Conservation (phyloP, 2,888 invertebrate genomes). For the Timandra comae region DNA sequence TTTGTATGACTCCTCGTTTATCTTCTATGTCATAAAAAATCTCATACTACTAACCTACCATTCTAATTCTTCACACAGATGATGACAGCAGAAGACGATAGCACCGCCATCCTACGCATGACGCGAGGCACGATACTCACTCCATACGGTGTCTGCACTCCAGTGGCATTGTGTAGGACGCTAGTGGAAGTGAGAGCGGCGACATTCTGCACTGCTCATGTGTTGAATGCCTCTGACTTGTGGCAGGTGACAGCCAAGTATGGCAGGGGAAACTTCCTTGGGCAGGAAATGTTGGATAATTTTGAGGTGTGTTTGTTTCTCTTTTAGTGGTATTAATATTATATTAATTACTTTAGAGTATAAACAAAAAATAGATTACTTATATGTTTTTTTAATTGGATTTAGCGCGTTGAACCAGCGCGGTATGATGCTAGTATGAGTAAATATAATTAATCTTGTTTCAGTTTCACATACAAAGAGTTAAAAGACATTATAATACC, state of each 20-base stretch:
- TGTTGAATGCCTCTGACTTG: slow-evolving; percentile 35
- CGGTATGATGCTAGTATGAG: too few species aligned
- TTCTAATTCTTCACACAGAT: slow-evolving; percentile 41
- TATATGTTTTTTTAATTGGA: not conserved
- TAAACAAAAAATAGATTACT: not conserved
- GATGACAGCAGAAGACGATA: slow-evolving; percentile 61
- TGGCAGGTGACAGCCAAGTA: slow-evolving; percentile 45
- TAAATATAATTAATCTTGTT: slow-evolving; percentile 1
- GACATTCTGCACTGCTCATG: slow-evolving; percentile 60
- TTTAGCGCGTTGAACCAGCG: too few species aligned
- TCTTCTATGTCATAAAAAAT: too few species aligned
- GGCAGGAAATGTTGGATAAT: not conserved
- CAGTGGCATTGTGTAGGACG: slow-evolving; percentile 37
- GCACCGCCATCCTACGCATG: slow-evolving; percentile 52
- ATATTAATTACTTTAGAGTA: not conserved
- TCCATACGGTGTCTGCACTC: slow-evolving; percentile 35
- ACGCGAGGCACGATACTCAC: slow-evolving; percentile 50
- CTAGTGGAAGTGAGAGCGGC: slow-evolving; percentile 51
- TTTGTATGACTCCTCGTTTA: too few species aligned
- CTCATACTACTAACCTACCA: too few species aligned
- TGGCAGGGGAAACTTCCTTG: slow-evolving; percentile 19
- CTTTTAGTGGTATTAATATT: too few species aligned
- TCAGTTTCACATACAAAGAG: slow-evolving; percentile 38
- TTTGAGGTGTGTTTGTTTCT: not conserved
- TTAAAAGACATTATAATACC: slow-evolving; percentile 38